These are phyloP conservation scores for cat (Felis catus) DNA, from an alignment of 2,113 vertebrate genomes.

Conservation along the genomic window DNA sequence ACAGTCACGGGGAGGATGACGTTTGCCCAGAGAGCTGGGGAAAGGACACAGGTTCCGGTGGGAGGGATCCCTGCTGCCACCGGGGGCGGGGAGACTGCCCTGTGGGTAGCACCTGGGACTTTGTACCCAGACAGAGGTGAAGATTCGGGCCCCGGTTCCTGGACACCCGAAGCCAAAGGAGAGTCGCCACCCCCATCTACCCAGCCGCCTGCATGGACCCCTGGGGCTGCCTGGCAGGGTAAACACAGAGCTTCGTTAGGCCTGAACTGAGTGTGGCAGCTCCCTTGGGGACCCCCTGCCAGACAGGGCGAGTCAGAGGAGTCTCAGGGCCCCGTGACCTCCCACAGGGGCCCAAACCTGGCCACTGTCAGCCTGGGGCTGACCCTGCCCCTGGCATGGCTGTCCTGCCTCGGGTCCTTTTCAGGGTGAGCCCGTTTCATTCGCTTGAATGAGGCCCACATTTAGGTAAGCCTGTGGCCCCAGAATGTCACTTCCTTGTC, in stretches of 20 bases:
- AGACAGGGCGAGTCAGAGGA: not conserved
- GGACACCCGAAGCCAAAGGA: not conserved
- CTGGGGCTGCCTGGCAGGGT: not conserved
- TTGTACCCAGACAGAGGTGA: rapidly evolving
- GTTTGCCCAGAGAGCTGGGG: rapidly evolving
- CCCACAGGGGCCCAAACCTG: not conserved
- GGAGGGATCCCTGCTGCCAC: rapidly evolving
- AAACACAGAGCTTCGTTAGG: not conserved
- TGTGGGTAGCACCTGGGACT: too few species aligned
- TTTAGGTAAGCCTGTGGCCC: not conserved
- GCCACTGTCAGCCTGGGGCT: not conserved
- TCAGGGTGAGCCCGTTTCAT: not conserved
- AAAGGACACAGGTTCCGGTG: rapidly evolving
- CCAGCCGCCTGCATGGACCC: not conserved
- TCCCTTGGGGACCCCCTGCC: not conserved
- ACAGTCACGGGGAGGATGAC: not conserved
- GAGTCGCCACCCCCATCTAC: rapidly evolving
- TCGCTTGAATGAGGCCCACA: not conserved
- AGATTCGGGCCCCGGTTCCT: not conserved
- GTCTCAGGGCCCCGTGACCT: not conserved
- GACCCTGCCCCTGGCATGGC: not conserved
- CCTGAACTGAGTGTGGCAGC: not conserved
- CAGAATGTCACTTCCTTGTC: not conserved
- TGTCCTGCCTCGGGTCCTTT: not conserved
- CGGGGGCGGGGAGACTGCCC: rapidly evolving